A percentile compares a stretch with the other conserved stretches of the same genome.
These are phyloP conservation scores for Solea senegalensis DNA, from an alignment of 2,113 vertebrate genomes.

Conservation along the genomic window DNA sequence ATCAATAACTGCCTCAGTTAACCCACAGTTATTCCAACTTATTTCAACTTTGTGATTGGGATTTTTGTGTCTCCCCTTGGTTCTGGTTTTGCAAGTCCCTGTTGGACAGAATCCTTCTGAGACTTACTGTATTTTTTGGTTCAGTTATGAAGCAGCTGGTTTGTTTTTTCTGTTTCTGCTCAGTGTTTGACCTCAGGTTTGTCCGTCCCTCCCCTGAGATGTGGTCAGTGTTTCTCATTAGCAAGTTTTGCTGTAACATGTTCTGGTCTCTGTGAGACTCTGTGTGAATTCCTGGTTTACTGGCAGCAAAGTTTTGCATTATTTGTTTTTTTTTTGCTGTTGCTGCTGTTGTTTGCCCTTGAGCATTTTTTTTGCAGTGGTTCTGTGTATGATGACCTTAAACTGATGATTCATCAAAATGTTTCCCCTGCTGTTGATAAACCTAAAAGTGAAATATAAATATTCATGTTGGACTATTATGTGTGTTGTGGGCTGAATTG, in stretches of 20 bases:
- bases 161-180: neutral
- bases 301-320: neutral
- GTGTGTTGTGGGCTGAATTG: conserved; percentile 7
- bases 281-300: neutral
- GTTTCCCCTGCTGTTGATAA: conserved; percentile 10
- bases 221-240: neutral
- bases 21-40: conserved; percentile 2
- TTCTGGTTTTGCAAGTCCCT: neutral
- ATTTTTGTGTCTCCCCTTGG: neutral
- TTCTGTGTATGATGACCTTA: neutral
- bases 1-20: conserved; percentile 29
- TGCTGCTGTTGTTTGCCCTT: neutral
- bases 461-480: conserved; percentile 16
- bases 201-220: neutral
- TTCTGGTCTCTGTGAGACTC: neutral
- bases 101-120: neutral
- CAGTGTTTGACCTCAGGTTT: neutral
- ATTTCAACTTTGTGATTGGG: neutral
- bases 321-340: neutral
- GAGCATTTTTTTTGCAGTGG: neutral
- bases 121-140: neutral
- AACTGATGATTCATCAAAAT: conserved; percentile 5
- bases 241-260: neutral
- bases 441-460: conserved; percentile 10
- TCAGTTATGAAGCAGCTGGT: neutral